These are phyloP conservation scores for Eulemur mongoz DNA, from an alignment of 2,797 vertebrate genomes.

Conservation along the genomic window DNA sequence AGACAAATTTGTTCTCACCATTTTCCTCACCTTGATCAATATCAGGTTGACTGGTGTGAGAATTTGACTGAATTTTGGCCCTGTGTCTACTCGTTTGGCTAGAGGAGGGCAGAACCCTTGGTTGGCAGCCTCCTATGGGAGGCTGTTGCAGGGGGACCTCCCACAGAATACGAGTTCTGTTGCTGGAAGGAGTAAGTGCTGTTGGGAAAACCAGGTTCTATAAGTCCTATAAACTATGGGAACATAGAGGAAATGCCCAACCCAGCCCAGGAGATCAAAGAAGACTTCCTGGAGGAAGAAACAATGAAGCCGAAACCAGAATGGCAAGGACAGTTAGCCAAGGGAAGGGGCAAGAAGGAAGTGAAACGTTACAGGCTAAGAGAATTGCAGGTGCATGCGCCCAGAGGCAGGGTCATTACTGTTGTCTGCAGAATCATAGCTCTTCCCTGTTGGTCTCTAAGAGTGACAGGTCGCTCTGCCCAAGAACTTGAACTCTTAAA, in stretches of 20 bases:
- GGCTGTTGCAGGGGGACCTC: background rate
- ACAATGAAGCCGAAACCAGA: background rate
- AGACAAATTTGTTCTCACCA: background rate
- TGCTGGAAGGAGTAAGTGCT: background rate
- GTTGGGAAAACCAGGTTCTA: background rate
- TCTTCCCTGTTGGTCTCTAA: background rate
- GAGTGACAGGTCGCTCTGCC: background rate
- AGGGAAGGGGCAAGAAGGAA: background rate
- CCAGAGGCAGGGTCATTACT: background rate
- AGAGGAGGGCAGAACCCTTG: background rate
- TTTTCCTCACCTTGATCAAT: background rate
- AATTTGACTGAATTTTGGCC: background rate
- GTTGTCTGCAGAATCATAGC: background rate
- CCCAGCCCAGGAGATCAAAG: background rate
- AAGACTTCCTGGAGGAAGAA: background rate
- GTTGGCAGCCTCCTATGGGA: too few species aligned
- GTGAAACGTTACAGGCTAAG: background rate
- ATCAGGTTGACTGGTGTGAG: background rate
- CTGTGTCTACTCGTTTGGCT: background rate
- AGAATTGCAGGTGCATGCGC: background rate
- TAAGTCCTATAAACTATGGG: rapidly evolving
- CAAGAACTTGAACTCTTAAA: background rate
- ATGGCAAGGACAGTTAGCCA: background rate
- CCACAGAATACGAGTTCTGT: background rate
- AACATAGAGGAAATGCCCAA: background rate